These are phyloP conservation scores for Biston stratarius DNA, from an alignment of 2,888 invertebrate species.

Conservation along the genomic window DNA sequence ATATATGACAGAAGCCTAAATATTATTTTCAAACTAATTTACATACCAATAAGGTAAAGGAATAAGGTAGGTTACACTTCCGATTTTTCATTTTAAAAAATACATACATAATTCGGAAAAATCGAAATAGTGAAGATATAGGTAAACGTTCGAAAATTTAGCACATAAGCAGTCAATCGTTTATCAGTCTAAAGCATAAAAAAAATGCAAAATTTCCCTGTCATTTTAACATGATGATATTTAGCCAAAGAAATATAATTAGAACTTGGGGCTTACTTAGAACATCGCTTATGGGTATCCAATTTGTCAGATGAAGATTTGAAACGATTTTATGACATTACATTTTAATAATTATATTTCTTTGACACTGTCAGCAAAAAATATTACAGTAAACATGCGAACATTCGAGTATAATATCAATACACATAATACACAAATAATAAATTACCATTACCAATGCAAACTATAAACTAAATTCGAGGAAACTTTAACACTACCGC, in stretches of 20 bases:
- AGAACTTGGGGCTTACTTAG: not conserved
- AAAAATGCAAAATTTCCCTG: conserved; percentile 71
- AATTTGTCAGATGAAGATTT: no score
- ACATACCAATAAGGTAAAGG: conserved; percentile 19
- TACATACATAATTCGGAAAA: conserved; percentile 40
- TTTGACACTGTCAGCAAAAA: conserved; percentile 23
- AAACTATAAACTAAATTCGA: conserved; percentile 43
- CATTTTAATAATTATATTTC: conserved; percentile 7
- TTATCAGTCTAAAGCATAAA: conserved; percentile 70
- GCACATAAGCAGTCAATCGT: conserved; percentile 73
- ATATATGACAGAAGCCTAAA: not conserved
- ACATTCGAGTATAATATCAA: conserved; percentile 33
- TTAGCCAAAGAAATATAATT: conserved; percentile 10
- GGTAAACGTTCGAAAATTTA: conserved; percentile 70
- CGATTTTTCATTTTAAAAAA: conserved; percentile 6
- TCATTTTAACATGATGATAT: conserved; percentile 32
- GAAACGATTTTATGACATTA: no score
- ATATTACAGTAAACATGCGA: conserved; percentile 17
- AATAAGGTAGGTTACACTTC: not conserved
- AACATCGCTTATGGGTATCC: no score
- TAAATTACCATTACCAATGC: conserved; percentile 32
- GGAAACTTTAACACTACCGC: conserved; percentile 37
- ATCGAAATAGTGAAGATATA: conserved; percentile 36
- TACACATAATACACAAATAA: conserved; percentile 16
- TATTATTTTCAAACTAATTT: not conserved